A percentile compares a stretch with the other conserved stretches of the same genome.
These are phyloP conservation scores for Tribolium freemani DNA, from an alignment of 2,888 invertebrate species.

Conservation along the genomic window DNA sequence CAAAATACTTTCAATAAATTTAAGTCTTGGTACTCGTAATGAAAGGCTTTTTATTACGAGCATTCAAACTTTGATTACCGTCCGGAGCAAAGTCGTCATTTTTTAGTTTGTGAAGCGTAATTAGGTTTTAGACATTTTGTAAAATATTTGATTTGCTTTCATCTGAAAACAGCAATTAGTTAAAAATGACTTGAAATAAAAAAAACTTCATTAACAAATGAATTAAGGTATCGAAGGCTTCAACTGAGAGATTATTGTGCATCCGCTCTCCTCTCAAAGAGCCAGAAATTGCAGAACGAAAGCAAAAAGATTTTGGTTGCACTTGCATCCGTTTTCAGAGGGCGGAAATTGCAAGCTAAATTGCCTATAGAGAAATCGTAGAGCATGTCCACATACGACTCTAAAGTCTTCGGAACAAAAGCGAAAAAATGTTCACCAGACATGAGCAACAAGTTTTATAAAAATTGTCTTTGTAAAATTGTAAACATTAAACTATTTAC, in stretches of 20 bases:
- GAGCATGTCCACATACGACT: neutral
- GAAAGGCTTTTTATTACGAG: neutral
- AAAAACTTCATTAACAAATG: neutral
- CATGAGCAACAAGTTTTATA: no score
- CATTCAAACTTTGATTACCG: neutral
- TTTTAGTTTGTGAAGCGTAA: neutral
- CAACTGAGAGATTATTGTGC: neutral
- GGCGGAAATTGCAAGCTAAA: neutral
- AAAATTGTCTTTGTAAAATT: no score
- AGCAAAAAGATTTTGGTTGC: neutral
- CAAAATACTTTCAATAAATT: neutral
- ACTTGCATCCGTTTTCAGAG: neutral
- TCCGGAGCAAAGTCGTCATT: neutral
- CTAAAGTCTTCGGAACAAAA: no score
- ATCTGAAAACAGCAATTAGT: neutral
- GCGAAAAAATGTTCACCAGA: no score
- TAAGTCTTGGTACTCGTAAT: neutral
- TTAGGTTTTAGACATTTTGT: neutral
- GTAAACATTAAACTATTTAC: no score
- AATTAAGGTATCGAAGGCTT: neutral
- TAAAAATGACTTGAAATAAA: neutral
- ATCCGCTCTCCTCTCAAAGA: neutral
- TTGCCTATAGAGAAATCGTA: neutral
- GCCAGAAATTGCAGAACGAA: neutral
- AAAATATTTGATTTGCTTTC: neutral